Percentiles rank a stretch among this genome's conserved stretches.
Conservation (phyloP, 2,888 invertebrate species). For the Amblyjoppa fuscipennis region DNA sequence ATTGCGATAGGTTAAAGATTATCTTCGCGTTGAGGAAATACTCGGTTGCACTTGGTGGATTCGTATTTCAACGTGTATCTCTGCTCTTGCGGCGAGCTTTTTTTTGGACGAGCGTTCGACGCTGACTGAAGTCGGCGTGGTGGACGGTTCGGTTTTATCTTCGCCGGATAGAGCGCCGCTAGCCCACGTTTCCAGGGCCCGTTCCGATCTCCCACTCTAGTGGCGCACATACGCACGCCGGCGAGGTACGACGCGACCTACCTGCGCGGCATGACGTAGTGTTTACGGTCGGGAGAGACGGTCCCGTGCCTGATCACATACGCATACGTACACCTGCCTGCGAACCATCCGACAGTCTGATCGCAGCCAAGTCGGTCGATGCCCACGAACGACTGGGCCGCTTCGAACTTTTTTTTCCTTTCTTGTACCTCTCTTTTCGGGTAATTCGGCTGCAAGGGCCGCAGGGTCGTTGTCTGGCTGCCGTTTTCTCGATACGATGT, state of each 20-base stretch:
- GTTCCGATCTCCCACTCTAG: slow-evolving; percentile 45
- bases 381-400: not conserved
- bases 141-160: slow-evolving; percentile 71
- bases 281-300: slow-evolving; percentile 62
- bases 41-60: slow-evolving; percentile 24
- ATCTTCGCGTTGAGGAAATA: slow-evolving; percentile 4
- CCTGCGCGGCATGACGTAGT: slow-evolving; percentile 66
- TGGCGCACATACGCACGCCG: slow-evolving; percentile 42
- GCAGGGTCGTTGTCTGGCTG: not conserved
- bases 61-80: not conserved
- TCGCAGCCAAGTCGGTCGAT: not conserved
- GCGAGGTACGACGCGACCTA: slow-evolving; percentile 61
- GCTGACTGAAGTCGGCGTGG: slow-evolving; percentile 67
- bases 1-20: not conserved
- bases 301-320: slow-evolving; percentile 43
- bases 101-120: slow-evolving; percentile 59
- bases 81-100: slow-evolving; percentile 16
- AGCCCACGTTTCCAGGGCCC: slow-evolving; percentile 63
- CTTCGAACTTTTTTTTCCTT: not conserved
- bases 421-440: not conserved
- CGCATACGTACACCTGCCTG: not conserved
- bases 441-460: slow-evolving; percentile 2
- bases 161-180: slow-evolving; percentile 51
- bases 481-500: not conserved
- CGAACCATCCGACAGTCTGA: slow-evolving; percentile 14